Evolutionary conservation across 2,113 vertebrate species (phyloP).

Genomic region (Peromyscus polionotus): DNA sequence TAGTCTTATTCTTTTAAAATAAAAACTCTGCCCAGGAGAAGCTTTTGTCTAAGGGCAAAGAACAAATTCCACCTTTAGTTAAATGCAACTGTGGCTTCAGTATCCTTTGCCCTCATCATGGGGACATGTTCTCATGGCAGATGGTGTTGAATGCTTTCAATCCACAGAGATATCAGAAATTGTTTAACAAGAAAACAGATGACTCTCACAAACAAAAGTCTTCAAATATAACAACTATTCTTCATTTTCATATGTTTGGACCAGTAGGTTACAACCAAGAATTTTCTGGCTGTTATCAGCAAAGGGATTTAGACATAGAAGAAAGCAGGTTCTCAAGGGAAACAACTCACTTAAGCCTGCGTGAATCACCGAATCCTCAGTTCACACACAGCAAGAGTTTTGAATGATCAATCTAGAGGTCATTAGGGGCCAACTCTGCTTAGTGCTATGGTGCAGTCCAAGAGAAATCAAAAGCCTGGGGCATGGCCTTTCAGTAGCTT

Average conservation of each 20-base stretch:
- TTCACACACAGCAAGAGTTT: neutral
- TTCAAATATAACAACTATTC: conserved; percentile 9
- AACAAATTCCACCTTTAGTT: neutral
- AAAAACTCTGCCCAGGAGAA: neutral
- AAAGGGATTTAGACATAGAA: conserved; percentile 40
- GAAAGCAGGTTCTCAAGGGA: neutral
- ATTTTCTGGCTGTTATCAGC: conserved; percentile 34
- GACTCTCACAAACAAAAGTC: neutral
- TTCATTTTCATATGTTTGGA: conserved; percentile 26
- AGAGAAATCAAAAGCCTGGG: neutral
- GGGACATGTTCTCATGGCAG: neutral
- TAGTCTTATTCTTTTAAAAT: neutral
- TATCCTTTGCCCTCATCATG: neutral
- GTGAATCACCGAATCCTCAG: neutral
- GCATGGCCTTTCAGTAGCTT: neutral
- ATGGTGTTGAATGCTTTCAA: neutral
- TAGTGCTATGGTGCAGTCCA: neutral
- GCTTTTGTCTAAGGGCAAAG: neutral
- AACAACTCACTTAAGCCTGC: neutral
- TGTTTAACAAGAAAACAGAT: neutral
- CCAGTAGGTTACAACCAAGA: neutral
- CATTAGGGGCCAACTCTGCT: neutral
- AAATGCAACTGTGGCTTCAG: neutral
- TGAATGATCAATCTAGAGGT: neutral
- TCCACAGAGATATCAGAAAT: neutral